Percentiles rank a stretch among this genome's conserved stretches.
Conservation (phyloP, 1,140 invertebrate genomes). For the Coenobita brevimanus region DNA sequence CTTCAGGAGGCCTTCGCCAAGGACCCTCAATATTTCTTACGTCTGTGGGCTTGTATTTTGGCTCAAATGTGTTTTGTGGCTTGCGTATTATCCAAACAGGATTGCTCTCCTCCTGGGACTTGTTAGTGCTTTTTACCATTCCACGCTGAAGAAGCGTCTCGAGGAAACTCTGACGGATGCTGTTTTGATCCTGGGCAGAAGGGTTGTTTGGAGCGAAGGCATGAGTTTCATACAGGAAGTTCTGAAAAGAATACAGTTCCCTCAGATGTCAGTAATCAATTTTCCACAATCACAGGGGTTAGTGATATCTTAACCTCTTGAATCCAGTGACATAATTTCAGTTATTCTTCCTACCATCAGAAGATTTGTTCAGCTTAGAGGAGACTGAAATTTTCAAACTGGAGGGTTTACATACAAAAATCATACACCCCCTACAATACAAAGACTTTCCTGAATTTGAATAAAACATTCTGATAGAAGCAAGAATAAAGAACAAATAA, state of each 20-base stretch:
- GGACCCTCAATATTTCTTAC: slow-evolving; percentile 30
- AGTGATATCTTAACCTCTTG: no score
- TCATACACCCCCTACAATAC: no score
- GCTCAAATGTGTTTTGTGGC: slow-evolving; percentile 38
- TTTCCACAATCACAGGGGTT: no score
- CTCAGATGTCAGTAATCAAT: no score
- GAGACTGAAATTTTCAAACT: no score
- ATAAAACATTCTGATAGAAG: no score
- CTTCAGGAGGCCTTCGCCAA: slow-evolving; percentile 21
- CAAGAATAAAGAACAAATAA: no score
- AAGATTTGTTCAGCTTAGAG: no score
- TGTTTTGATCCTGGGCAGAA: background rate
- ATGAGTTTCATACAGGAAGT: slow-evolving; percentile 14
- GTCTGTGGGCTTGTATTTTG: slow-evolving; percentile 25
- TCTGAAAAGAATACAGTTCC: slow-evolving; percentile 20
- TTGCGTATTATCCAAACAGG: slow-evolving; percentile 48
- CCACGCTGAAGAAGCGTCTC: slow-evolving; percentile 10
- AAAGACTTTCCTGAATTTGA: no score
- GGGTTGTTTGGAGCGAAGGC: slow-evolving; percentile 27
- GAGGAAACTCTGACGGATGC: background rate
- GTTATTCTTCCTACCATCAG: no score
- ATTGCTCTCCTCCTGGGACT: background rate
- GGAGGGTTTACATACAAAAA: no score
- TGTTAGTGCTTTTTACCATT: background rate
- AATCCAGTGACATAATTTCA: no score